These are phyloP conservation scores for Drosophila greeni DNA, from an alignment of 2,888 invertebrate species.

Conservation along the genomic window DNA sequence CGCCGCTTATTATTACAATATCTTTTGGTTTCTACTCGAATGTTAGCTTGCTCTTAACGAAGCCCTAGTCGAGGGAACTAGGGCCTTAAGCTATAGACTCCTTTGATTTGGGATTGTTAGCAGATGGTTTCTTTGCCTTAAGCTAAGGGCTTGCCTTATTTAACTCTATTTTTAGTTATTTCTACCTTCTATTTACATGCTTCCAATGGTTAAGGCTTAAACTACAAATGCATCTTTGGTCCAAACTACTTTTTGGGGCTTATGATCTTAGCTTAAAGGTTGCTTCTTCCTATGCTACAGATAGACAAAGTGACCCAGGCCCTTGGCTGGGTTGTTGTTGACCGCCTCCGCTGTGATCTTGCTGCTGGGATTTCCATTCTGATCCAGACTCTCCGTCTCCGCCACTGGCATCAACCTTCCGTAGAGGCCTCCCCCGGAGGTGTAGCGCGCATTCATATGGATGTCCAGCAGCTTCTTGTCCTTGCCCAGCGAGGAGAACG, in stretches of 20 bases:
- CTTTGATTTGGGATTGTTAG: conserved; percentile 46
- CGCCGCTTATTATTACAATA: conserved; percentile 51
- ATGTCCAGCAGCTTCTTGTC: conserved; percentile 79
- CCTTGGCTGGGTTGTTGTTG: conserved; percentile 78
- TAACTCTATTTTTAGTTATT: too few species aligned
- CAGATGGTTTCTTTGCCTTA: conserved; percentile 36
- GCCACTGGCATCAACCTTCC: conserved; percentile 56
- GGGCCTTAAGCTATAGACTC: conserved; percentile 65
- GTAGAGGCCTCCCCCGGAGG: conserved; percentile 49
- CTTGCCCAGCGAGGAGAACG: conserved; percentile 78
- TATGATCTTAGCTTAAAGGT: conserved; percentile 5
- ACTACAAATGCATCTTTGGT: conserved; percentile 70
- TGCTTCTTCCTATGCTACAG: conserved; percentile 62
- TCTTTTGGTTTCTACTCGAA: conserved; percentile 62
- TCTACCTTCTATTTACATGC: conserved; percentile 34
- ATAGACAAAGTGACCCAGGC: conserved; percentile 78
- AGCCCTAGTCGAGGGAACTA: conserved; percentile 56
- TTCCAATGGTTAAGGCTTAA: conserved; percentile 35
- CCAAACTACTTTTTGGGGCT: conserved; percentile 47
- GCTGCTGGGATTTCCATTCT: conserved; percentile 56
- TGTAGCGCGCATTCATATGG: conserved; percentile 74
- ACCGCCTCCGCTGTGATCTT: conserved; percentile 72
- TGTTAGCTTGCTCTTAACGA: conserved; percentile 50
- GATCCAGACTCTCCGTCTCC: conserved; percentile 51
- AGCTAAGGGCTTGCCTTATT: neutral